Base-by-base conservation (phyloP, 1,140 invertebrate species). In the Brachionus koreanus region DNA sequence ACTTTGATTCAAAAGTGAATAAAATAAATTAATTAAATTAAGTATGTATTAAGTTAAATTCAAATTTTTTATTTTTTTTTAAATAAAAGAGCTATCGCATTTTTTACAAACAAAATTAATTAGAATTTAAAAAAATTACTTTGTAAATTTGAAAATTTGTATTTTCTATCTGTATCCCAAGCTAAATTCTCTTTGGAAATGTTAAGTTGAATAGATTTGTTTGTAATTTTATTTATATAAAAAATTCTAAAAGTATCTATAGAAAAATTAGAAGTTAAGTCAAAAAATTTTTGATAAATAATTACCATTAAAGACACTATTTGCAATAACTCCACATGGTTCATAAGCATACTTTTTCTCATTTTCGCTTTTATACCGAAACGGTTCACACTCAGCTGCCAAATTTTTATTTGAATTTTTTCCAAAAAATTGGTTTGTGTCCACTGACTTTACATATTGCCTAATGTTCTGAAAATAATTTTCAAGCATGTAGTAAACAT, bases 401-500 rank as follows among this genome's bases (percentile, higher is more conserved):
- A 86, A 83, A 39, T 83, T 82, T 33, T 74, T 76, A 16, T 37
- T 57, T 5, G 86, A 83, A 2, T 65, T 43, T 33, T 87, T 82
- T 0, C 97, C 97, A n/a, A 96, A 89, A 3, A 99, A 90, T 87
- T 99, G 97, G 86, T 92, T 92, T 87, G 98, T 97, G 90, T 98
- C 96, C 35, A 96, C 91, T 13, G 97, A 98, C 87, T 98, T 98
- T 0, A 99, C 96, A 90, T 98, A 99, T 82, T 96, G 92, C 39
- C 97, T 91, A 90, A 99, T 97, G 87, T 99, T 99, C 88, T 99
- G 97, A 87, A 98, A 99, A 87, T 95, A 99, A 87, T 99, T 99
- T 25, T 93, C 94, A 35, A 99, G 87, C 7, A 95, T 95, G 90
- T 99, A 99, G 87, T 99, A 99, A 90, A 99, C 93, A 85, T 93